Evolutionary conservation across 2,797 vertebrate species (phyloP).

Genomic region (Scarus forsteni): DNA sequence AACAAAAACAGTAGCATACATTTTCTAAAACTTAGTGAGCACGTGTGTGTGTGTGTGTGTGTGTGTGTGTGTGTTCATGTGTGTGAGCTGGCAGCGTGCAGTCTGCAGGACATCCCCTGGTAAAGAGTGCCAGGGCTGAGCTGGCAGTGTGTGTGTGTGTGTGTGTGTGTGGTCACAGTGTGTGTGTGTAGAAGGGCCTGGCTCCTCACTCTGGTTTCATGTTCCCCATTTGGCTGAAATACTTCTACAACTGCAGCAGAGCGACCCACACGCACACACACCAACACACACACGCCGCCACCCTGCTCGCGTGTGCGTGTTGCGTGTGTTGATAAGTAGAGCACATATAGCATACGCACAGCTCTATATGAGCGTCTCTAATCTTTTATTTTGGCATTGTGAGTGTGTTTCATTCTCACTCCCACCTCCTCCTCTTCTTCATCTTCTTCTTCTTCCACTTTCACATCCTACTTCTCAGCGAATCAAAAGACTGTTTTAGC

Average conservation of each 20-base stretch:
- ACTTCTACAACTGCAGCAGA: constrained; percentile 83
- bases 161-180: constrained; percentile 42
- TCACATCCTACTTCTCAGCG: constrained; percentile 15
- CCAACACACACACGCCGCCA: constrained; percentile 18
- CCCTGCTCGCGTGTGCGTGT: background rate
- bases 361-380: constrained; percentile 32
- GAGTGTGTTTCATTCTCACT: constrained; percentile 26
- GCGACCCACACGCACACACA: constrained; percentile 78
- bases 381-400: constrained; percentile 51
- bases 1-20: too few relatives aligned
- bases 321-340: constrained; percentile 30
- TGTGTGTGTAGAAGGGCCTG: constrained; percentile 64
- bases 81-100: constrained; percentile 82
- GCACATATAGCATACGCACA: constrained; percentile 4
- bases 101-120: constrained; percentile 85
- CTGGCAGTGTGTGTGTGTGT: constrained; percentile 74
- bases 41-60: too few relatives aligned
- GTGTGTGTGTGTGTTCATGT: constrained; percentile 16
- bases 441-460: background rate
- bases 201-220: constrained; percentile 87
- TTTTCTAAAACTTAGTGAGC: too few relatives aligned
- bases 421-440: constrained; percentile 16
- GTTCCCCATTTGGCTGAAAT: constrained; percentile 90
- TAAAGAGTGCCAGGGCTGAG: constrained; percentile 83
- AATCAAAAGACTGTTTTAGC: constrained; percentile 20